phyloP scores from a whole-genome alignment of 2,888 invertebrate genomes.

The Scaeva pyrastri region DNA sequence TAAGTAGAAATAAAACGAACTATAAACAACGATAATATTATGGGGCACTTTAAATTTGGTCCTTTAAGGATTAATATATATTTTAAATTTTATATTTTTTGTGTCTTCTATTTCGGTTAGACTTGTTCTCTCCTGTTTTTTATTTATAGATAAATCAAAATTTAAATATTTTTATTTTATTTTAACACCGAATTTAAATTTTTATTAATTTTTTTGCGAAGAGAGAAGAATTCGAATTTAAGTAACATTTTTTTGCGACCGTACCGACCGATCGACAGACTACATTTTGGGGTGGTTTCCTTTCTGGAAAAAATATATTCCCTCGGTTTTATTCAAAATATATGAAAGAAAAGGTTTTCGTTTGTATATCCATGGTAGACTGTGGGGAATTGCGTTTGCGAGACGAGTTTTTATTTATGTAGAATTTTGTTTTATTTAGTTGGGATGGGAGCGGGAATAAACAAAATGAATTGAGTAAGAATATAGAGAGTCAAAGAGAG shows the following conservation, averaged over 20 bases:
- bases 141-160: not conserved
- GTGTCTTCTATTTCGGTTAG: conserved; percentile 14
- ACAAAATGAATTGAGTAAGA: conserved; percentile 12
- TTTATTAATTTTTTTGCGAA: not conserved
- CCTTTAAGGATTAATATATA: conserved; percentile 55
- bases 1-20: conserved; percentile 9
- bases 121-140: conserved; percentile 49
- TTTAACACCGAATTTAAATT: not conserved
- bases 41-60: conserved; percentile 74
- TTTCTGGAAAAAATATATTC: conserved; percentile 76
- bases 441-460: not conserved
- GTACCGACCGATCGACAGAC: conserved; percentile 82
- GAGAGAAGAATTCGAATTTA: not conserved
- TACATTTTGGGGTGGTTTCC: conserved; percentile 83
- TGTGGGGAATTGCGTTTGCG: conserved; percentile 48
- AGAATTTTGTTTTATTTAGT: not conserved
- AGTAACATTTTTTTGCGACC: conserved; percentile 78
- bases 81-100: conserved; percentile 21
- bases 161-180: conserved; percentile 4
- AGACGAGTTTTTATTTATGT: conserved; percentile 15
- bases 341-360: conserved; percentile 58
- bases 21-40: not conserved
- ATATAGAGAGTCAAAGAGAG: conserved; percentile 17
- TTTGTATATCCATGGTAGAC: conserved; percentile 74
- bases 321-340: conserved; percentile 15